A percentile compares a stretch with the other conserved stretches of the same genome.
Evolutionary conservation across 2,797 vertebrate species (phyloP).

Genomic region (Sebastes variabilis): DNA sequence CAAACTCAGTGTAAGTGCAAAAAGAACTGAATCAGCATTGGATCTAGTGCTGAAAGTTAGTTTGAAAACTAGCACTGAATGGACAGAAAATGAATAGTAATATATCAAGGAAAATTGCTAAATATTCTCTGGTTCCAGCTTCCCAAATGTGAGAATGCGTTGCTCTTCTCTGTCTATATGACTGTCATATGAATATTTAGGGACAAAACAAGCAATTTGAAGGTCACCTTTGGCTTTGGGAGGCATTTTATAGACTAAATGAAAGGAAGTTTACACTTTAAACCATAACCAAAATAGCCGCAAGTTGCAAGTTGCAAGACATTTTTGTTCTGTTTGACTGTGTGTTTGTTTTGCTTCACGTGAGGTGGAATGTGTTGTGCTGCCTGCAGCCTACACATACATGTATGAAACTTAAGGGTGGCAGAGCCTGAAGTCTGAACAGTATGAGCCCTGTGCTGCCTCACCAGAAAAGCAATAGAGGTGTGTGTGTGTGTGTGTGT

Average conservation of each 20-base stretch:
- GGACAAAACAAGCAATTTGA: neutral
- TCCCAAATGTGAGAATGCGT: neutral
- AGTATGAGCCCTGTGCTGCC: slow-evolving; percentile 49
- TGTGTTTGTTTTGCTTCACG: slow-evolving; percentile 19
- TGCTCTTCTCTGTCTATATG: neutral
- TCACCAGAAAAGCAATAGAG: slow-evolving; percentile 17
- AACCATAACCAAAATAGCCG: neutral
- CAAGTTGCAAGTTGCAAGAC: neutral
- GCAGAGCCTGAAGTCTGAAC: slow-evolving; percentile 32
- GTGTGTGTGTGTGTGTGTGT: slow-evolving; percentile 9
- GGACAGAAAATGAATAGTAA: neutral
- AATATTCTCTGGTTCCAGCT: neutral
- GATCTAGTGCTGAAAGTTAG: neutral
- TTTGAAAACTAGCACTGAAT: neutral
- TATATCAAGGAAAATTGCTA: neutral
- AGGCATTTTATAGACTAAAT: neutral
- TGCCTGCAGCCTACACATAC: neutral
- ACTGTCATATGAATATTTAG: neutral
- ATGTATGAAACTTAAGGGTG: slow-evolving; percentile 28
- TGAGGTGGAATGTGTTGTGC: slow-evolving; percentile 20
- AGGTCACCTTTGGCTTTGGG: neutral
- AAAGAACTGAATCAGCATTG: neutral
- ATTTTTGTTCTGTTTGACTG: slow-evolving; percentile 14
- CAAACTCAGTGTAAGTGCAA: neutral
- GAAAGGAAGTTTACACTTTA: neutral